Evolutionary conservation across 1,140 invertebrate species (phyloP).

Genomic region (Periplaneta americana): DNA sequence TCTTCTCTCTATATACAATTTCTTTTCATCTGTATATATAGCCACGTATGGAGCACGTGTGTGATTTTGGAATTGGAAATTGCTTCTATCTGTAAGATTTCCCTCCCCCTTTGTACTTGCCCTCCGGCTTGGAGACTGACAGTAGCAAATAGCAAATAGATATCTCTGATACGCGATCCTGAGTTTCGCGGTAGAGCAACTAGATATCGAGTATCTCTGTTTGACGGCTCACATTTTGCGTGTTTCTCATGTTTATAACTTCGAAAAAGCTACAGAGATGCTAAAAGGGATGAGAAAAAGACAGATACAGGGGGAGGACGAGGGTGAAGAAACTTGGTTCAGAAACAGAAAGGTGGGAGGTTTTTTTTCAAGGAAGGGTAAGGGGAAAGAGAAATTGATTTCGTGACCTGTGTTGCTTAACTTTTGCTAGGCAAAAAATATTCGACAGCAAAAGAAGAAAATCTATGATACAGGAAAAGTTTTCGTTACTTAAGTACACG

Average conservation of each 20-base stretch:
- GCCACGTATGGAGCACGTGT: background rate
- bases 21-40: background rate
- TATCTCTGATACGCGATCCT: background rate
- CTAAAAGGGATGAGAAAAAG: background rate
- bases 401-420: background rate
- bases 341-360: background rate
- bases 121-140: background rate
- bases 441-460: background rate
- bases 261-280: background rate
- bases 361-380: background rate
- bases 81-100: background rate
- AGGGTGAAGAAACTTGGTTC: background rate
- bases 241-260: background rate
- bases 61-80: background rate
- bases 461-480: background rate
- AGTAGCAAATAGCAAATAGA: background rate
- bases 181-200: background rate
- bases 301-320: no score
- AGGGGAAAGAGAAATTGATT: background rate
- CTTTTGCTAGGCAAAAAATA: background rate
- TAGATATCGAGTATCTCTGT: background rate
- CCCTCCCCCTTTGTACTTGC: background rate
- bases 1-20: no score
- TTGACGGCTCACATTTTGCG: background rate
- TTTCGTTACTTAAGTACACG: no score